phyloP scores from a whole-genome alignment of 2,888 invertebrate genomes.

The Dryobota labecula region DNA sequence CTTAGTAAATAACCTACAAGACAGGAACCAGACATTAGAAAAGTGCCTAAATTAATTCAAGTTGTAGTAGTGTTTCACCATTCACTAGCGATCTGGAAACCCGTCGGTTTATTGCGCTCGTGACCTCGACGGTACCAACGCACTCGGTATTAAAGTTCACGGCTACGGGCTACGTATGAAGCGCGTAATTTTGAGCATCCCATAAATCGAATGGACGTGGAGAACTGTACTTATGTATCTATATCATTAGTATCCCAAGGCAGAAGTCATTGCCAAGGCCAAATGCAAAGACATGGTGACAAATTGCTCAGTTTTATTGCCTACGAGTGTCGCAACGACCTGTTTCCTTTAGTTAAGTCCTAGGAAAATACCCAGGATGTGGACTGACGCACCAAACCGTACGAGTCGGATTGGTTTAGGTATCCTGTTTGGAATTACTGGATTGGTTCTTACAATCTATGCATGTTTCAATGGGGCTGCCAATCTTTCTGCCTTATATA shows the following conservation, averaged over 20 bases:
- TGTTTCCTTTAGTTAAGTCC: conserved; percentile 33
- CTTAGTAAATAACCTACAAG: no score
- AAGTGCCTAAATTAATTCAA: conserved; percentile 17
- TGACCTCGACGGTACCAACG: conserved; percentile 64
- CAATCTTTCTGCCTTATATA: not conserved
- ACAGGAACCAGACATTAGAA: conserved; percentile 18
- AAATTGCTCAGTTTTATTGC: conserved; percentile 32
- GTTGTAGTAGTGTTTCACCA: conserved; percentile 27
- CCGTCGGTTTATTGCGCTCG: conserved; percentile 58
- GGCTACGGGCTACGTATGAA: conserved; percentile 57
- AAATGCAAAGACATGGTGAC: conserved; percentile 6
- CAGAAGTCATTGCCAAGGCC: conserved; percentile 38
- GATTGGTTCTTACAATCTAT: not conserved
- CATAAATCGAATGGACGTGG: conserved; percentile 40
- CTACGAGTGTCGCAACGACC: conserved; percentile 22
- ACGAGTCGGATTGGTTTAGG: conserved; percentile 1
- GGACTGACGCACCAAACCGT: conserved; percentile 3
- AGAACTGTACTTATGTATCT: not conserved
- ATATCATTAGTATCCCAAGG: conserved; percentile 2
- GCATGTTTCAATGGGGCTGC: not conserved
- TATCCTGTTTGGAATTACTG: conserved; percentile 7
- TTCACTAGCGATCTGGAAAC: conserved; percentile 49
- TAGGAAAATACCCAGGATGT: conserved; percentile 37
- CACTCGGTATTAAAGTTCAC: conserved; percentile 60
- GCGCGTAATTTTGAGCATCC: conserved; percentile 52